Evolutionary conservation across 1,140 invertebrate species (phyloP).

Genomic region (Drosophila kurseongensis): DNA sequence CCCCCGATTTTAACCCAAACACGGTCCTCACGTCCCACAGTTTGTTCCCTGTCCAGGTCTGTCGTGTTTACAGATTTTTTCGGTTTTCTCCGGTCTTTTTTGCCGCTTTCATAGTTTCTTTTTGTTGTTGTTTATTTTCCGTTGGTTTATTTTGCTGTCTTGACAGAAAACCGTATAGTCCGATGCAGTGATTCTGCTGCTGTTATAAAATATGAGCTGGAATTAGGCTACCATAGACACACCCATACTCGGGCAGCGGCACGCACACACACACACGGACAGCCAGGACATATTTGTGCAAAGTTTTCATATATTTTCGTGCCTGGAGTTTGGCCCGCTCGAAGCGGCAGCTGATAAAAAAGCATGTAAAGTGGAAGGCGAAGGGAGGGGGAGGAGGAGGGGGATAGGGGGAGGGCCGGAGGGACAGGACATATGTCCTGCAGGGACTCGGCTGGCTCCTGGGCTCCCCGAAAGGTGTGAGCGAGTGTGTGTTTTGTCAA

Average conservation of each 20-base stretch:
- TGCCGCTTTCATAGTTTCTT: conserved; percentile 8
- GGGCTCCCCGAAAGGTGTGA: conserved; percentile 46
- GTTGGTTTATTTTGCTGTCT: conserved; percentile 41
- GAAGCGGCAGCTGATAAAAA: conserved; percentile 45
- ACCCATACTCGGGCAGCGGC: conserved; percentile 23
- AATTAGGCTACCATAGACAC: conserved; percentile 64
- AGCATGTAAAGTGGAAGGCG: conserved; percentile 41
- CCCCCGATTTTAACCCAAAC: conserved; percentile 4
- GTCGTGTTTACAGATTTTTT: conserved; percentile 51
- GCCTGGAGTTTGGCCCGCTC: conserved; percentile 43
- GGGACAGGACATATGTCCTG: conserved; percentile 62
- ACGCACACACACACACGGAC: conserved; percentile 31
- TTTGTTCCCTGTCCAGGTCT: conserved; percentile 46
- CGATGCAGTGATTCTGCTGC: conserved; percentile 78
- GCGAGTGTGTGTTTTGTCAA: conserved; percentile 67
- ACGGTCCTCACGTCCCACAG: conserved; percentile 38
- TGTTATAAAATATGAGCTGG: conserved; percentile 77
- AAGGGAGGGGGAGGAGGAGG: neutral
- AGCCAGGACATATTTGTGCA: conserved; percentile 60
- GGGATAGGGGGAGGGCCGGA: conserved; percentile 1
- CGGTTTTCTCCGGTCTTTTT: conserved; percentile 1
- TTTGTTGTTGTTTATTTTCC: conserved; percentile 13
- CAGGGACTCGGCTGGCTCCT: conserved; percentile 45
- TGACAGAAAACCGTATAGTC: conserved; percentile 58
- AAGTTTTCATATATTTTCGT: conserved; percentile 69